Percentiles rank a stretch among this genome's conserved stretches.
These are phyloP conservation scores for Cichlasoma orientale DNA, from an alignment of 2,797 vertebrate genomes.

Conservation along the genomic window DNA sequence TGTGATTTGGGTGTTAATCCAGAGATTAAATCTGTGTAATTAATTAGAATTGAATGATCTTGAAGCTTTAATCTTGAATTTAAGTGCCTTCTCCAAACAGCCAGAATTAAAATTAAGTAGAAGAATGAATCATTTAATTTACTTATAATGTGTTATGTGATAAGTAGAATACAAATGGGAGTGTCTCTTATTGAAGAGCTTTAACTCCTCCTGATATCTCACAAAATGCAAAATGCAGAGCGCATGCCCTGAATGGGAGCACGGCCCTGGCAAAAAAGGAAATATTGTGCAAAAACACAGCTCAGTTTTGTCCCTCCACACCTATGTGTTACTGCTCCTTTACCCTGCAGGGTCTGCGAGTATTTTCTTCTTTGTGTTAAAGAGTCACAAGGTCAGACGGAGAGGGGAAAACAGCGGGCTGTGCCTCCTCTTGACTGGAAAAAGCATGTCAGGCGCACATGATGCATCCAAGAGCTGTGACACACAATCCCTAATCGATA, in stretches of 20 bases:
- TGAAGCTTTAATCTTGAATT: neutral
- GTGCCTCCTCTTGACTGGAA: conserved; percentile 41
- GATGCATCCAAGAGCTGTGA: conserved; percentile 39
- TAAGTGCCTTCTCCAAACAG: neutral
- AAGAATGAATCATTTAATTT: neutral
- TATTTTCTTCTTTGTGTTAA: conserved; percentile 11
- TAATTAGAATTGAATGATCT: neutral
- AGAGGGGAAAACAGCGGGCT: neutral
- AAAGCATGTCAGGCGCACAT: conserved; percentile 35
- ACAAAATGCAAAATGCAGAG: neutral
- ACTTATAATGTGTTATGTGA: neutral
- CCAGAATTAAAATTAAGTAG: too few relatives aligned
- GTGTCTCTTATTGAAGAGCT: neutral
- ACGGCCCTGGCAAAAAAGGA: neutral
- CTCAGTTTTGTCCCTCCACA: neutral
- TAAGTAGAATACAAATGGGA: neutral
- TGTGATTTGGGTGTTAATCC: neutral
- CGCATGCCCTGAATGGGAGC: neutral
- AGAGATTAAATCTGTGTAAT: neutral
- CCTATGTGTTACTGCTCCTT: neutral
- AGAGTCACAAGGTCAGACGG: conserved; percentile 60
- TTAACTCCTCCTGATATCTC: fast-evolving
- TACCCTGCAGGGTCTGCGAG: neutral
- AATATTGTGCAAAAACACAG: neutral
- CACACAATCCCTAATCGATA: conserved; percentile 67